Evolutionary conservation across 2,888 invertebrate species (phyloP), one percentile per base, ranked within the genome.

Genomic region (Epsilonema sp.): DNA sequence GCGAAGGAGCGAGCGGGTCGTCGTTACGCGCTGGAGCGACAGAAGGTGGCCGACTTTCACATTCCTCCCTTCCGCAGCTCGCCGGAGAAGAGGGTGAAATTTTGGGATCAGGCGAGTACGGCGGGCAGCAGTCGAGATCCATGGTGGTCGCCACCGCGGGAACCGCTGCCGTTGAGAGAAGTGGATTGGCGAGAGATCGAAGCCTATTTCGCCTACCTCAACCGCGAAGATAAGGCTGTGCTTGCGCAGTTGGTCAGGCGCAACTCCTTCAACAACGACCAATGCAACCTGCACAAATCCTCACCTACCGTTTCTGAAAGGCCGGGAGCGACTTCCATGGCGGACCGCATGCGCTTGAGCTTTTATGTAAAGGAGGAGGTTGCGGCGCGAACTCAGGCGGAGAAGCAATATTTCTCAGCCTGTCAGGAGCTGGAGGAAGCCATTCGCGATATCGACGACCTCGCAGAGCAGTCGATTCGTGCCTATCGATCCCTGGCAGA

Each of bases 71-170:
- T 48, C 26, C 45, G 49, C 11, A 16, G 21, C n/a, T 26, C 26
- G 59, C 61, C 11, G 54, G 58, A 19, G 60, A 60, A 37, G 54
- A n/a, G n/a, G n/a, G n/a, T n/a, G n/a, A n/a, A n/a, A n/a, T n/a
- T n/a, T n/a, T n/a, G n/a, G n/a, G n/a, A n/a, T n/a, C n/a, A n/a
- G n/a, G 59, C 37, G 53, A 60, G 24, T 56, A 63, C 40, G 60
- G 60, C 23, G 60, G 59, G 46, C n/a, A 26, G 11, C n/a, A 25
- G 13, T n/a, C n/a, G n/a, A n/a, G 8, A 16, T 31, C 16, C n/a
- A n/a, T n/a, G n/a, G n/a, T n/a, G n/a, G n/a, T n/a, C n/a, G n/a
- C n/a, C n/a, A n/a, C n/a, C n/a, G n/a, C n/a, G n/a, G 5, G n/a
- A 38, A 19, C 16, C 11, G 8, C 20, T 38, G n/a, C 42, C 42